phyloP scores from a whole-genome alignment of 1,140 invertebrate species.

The Triops cancriformis region DNA sequence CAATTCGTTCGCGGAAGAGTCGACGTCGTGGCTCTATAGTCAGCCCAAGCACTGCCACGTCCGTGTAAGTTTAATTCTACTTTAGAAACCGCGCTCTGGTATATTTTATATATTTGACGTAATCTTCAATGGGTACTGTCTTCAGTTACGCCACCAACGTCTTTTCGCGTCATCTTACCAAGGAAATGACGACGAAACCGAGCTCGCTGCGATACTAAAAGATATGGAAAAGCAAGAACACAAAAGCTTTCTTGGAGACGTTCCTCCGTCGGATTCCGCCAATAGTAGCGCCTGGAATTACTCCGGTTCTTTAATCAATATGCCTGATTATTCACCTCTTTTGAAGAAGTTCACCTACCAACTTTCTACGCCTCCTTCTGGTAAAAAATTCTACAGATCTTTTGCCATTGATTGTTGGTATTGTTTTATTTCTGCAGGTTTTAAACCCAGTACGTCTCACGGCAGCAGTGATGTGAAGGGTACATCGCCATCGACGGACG shows the following conservation, averaged over 20 bases:
- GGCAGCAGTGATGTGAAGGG: neutral
- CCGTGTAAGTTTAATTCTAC: neutral
- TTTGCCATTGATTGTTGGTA: neutral
- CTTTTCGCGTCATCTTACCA: neutral
- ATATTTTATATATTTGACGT: neutral
- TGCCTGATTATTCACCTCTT: slow-evolving; percentile 23
- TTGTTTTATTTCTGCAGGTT: neutral
- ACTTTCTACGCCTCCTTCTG: slow-evolving; percentile 19
- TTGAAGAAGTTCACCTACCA: slow-evolving; percentile 27
- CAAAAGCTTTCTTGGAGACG: neutral
- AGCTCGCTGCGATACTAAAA: neutral
- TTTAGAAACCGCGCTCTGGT: too few relatives aligned
- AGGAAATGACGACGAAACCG: neutral
- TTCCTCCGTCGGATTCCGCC: neutral
- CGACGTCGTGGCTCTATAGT: neutral
- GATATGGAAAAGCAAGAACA: neutral
- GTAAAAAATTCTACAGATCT: neutral
- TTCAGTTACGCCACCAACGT: neutral
- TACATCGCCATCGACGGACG: neutral
- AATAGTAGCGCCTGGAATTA: slow-evolving; percentile 1
- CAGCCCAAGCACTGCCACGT: neutral
- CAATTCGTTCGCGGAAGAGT: neutral
- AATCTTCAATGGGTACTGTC: neutral
- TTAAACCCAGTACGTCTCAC: neutral
- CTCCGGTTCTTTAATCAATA: slow-evolving; percentile 9